Evolutionary conservation across 2,113 vertebrate species (phyloP).

Genomic region (Centropristis striata): DNA sequence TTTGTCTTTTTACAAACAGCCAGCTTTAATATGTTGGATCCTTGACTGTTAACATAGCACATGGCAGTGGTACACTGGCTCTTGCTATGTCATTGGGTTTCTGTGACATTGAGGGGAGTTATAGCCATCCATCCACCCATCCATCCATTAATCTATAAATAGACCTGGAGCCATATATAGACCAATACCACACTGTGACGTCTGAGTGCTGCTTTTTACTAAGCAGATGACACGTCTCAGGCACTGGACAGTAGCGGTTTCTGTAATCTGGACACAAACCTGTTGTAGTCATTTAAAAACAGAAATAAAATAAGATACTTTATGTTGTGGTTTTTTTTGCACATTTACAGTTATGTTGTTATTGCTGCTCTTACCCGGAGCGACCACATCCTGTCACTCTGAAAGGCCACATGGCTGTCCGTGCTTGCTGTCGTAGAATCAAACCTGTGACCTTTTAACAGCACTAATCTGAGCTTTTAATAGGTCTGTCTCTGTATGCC

Average conservation of each 20-base stretch:
- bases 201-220: slow-evolving; percentile 17
- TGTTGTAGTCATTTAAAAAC: background rate
- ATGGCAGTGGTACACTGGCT: slow-evolving; percentile 9
- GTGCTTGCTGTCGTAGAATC: background rate
- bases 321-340: background rate
- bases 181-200: slow-evolving; percentile 56
- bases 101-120: slow-evolving; percentile 66
- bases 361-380: background rate
- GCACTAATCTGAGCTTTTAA: slow-evolving; percentile 25
- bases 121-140: slow-evolving; percentile 55
- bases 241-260: slow-evolving; percentile 31
- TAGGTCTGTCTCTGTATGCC: background rate
- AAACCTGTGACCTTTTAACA: slow-evolving; percentile 14
- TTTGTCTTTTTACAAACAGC: slow-evolving; percentile 9
- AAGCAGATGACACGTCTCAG: slow-evolving; percentile 40
- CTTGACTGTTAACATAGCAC: slow-evolving; percentile 12
- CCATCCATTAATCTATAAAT: slow-evolving; percentile 72
- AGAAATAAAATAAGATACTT: background rate
- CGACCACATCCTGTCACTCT: slow-evolving; percentile 1
- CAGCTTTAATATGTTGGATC: background rate
- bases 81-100: slow-evolving; percentile 54
- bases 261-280: background rate
- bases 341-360: background rate
- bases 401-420: background rate
- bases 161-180: slow-evolving; percentile 74